Evolutionary conservation across 1,140 invertebrate species (phyloP).

Genomic region (Drosophila virilis): DNA sequence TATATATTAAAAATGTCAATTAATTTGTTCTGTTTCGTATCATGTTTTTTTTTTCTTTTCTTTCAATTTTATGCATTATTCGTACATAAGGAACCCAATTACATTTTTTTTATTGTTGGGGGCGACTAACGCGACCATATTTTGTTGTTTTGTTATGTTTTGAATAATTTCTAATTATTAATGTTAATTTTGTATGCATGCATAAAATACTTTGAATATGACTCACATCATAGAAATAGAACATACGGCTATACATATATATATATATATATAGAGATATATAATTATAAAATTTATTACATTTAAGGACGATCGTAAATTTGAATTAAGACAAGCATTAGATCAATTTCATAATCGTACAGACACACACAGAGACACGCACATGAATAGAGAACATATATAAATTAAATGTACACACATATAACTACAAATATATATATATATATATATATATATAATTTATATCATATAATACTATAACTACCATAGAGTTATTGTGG

Average conservation of each 20-base stretch:
- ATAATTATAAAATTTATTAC: slow-evolving; percentile 42
- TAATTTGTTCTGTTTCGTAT: slow-evolving; percentile 50
- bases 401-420: slow-evolving; percentile 51
- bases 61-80: slow-evolving; percentile 41
- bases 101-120: slow-evolving; percentile 21
- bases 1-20: slow-evolving; percentile 61
- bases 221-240: slow-evolving; percentile 50
- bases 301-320: slow-evolving; percentile 66
- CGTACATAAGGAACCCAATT: slow-evolving; percentile 55
- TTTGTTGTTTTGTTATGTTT: slow-evolving; percentile 24
- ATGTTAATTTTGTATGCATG: slow-evolving; percentile 58
- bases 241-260: slow-evolving; percentile 24
- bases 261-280: slow-evolving; percentile 12
- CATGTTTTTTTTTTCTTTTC: slow-evolving; percentile 10
- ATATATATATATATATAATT: slow-evolving; percentile 40
- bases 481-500: slow-evolving; percentile 74
- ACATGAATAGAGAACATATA: slow-evolving; percentile 51
- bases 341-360: slow-evolving; percentile 50
- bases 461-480: slow-evolving; percentile 78
- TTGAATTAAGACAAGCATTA: slow-evolving; percentile 52
- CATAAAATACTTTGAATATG: slow-evolving; percentile 69
- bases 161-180: slow-evolving; percentile 42
- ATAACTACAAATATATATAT: slow-evolving; percentile 21
- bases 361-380: slow-evolving; percentile 53
- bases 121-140: slow-evolving; percentile 12